phyloP scores from a whole-genome alignment of 2,888 invertebrate genomes.

The Diarsia brunnea region DNA sequence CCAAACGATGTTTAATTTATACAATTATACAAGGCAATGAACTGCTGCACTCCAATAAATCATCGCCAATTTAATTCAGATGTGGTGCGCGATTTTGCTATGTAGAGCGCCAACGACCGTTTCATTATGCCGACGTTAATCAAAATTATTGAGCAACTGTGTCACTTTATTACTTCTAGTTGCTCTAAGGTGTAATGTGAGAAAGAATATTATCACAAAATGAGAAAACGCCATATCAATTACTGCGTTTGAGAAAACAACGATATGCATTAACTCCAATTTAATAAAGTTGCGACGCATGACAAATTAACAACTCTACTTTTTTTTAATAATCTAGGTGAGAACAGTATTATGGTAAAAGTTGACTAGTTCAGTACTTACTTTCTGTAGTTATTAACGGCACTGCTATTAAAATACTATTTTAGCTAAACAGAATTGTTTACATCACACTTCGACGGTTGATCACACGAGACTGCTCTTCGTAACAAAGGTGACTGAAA shows the following conservation, averaged over 20 bases:
- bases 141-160: conserved; percentile 26
- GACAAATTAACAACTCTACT: conserved; percentile 23
- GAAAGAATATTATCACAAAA: conserved; percentile 22
- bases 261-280: conserved; percentile 28
- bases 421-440: conserved; percentile 16
- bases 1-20: not conserved
- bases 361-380: conserved; percentile 48
- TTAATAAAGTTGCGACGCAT: conserved; percentile 29
- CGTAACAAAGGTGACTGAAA: conserved; percentile 41
- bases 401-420: conserved; percentile 21
- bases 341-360: not conserved
- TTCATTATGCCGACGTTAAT: conserved; percentile 27
- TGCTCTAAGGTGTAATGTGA: conserved; percentile 15
- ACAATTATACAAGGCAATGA: conserved; percentile 33
- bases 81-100: conserved; percentile 26
- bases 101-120: conserved; percentile 30
- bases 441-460: conserved; percentile 55
- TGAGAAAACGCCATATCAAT: conserved; percentile 11
- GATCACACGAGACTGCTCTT: conserved; percentile 56
- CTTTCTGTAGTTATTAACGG: conserved; percentile 34
- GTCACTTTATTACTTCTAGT: conserved; percentile 6
- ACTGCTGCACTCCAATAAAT: conserved; percentile 22
- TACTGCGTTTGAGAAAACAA: conserved; percentile 29
- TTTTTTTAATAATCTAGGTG: conserved; percentile 9
- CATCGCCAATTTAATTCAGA: conserved; percentile 46